These are phyloP conservation scores for Glareola pratincola DNA, from an alignment of 2,113 vertebrate genomes.

Conservation along the genomic window DNA sequence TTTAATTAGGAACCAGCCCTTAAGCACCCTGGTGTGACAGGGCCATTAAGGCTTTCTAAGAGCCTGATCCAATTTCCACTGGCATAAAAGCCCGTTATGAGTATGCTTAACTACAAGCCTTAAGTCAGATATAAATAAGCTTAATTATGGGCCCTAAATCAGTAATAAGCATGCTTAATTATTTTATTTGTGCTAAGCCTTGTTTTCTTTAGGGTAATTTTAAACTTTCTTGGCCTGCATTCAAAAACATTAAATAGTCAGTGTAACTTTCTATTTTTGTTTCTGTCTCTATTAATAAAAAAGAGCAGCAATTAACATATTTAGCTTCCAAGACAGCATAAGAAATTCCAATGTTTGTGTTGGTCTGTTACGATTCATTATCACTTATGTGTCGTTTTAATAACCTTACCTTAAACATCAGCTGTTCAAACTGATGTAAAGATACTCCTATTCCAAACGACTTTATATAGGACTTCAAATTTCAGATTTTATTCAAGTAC, in stretches of 20 bases:
- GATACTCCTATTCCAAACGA: neutral
- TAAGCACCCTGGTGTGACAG: neutral
- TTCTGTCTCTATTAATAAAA: neutral
- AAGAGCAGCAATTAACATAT: neutral
- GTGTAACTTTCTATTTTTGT: neutral
- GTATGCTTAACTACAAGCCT: neutral
- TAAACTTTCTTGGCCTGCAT: neutral
- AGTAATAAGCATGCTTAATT: neutral
- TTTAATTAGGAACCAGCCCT: neutral
- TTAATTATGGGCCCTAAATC: slow-evolving; percentile 7
- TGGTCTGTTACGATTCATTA: neutral
- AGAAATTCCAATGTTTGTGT: neutral
- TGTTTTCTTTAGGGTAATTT: slow-evolving; percentile 17
- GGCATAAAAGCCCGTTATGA: neutral
- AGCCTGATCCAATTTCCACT: neutral
- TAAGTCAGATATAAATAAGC: slow-evolving; percentile 10
- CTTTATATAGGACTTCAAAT: neutral
- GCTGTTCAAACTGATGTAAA: neutral
- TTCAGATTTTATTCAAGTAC: neutral
- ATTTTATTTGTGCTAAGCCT: slow-evolving; percentile 9
- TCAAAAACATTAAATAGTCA: neutral
- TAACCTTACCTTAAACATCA: slow-evolving; percentile 8
- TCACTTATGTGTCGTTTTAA: neutral
- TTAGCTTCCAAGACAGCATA: neutral
- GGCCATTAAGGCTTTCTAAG: neutral